Evolutionary conservation across 2,888 invertebrate genomes (phyloP).

Genomic region (Drosophila basisetae): DNA sequence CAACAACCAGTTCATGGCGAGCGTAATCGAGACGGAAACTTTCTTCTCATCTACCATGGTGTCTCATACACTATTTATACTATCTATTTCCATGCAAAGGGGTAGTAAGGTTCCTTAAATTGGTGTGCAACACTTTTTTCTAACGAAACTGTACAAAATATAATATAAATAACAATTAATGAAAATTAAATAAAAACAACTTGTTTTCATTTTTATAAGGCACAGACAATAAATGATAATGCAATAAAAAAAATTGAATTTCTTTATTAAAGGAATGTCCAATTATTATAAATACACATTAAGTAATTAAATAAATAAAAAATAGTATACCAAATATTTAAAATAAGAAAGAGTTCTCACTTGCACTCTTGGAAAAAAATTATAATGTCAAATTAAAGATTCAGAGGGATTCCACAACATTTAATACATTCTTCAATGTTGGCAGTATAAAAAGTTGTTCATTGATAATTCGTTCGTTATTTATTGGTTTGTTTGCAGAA

Average conservation of each 20-base stretch:
- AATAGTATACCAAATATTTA: background rate
- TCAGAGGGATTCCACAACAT: background rate
- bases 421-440: background rate
- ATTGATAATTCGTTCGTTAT: background rate
- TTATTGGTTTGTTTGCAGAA: background rate
- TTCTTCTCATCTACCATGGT: conserved; percentile 10
- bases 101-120: background rate
- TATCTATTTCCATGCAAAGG: background rate
- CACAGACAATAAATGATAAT: background rate
- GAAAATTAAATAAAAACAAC: background rate
- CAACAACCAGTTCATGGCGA: conserved; percentile 25
- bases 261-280: background rate
- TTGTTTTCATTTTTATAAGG: background rate
- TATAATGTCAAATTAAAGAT: background rate
- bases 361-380: too few species aligned
- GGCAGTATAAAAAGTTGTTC: background rate
- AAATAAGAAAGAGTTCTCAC: background rate
- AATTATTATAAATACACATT: background rate
- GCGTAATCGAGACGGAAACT: conserved; percentile 29
- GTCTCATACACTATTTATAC: conserved; percentile 9
- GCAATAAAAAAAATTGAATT: background rate
- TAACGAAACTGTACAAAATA: background rate
- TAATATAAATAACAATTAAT: background rate
- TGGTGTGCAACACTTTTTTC: background rate
- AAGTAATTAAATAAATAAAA: background rate